Percentiles rank a stretch among this genome's conserved stretches.
phyloP scores from a whole-genome alignment of 2,113 vertebrate species.

The Lagopus muta region DNA sequence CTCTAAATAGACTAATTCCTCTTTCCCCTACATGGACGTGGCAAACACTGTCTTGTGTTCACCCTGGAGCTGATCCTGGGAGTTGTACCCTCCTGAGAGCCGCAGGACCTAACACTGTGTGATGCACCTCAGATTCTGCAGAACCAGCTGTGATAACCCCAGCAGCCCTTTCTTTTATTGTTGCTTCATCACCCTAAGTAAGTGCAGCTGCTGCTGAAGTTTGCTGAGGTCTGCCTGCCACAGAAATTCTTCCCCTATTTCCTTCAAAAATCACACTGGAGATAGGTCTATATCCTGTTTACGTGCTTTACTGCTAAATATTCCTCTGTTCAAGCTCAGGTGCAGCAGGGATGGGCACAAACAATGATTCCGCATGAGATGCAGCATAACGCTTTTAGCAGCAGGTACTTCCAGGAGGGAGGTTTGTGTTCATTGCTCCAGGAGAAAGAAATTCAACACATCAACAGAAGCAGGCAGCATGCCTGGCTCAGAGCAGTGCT shows the following conservation, averaged over 20 bases:
- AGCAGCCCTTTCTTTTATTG: background rate
- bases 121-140: background rate
- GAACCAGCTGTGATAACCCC: background rate
- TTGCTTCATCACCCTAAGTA: background rate
- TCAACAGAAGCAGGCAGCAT: background rate
- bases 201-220: background rate
- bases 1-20: background rate
- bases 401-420: background rate
- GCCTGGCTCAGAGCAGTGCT: background rate
- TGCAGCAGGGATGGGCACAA: background rate
- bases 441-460: background rate
- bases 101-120: background rate
- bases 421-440: background rate
- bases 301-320: background rate
- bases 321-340: background rate
- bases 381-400: background rate
- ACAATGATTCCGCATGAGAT: accelerated
- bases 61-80: background rate
- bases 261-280: background rate
- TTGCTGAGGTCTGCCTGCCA: background rate
- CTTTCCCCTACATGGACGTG: background rate
- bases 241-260: background rate
- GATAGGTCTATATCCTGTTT: background rate
- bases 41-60: background rate
- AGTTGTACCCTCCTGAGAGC: background rate